These are phyloP conservation scores for Callithrix jacchus DNA, from an alignment of 2,113 vertebrate genomes.

Conservation along the genomic window DNA sequence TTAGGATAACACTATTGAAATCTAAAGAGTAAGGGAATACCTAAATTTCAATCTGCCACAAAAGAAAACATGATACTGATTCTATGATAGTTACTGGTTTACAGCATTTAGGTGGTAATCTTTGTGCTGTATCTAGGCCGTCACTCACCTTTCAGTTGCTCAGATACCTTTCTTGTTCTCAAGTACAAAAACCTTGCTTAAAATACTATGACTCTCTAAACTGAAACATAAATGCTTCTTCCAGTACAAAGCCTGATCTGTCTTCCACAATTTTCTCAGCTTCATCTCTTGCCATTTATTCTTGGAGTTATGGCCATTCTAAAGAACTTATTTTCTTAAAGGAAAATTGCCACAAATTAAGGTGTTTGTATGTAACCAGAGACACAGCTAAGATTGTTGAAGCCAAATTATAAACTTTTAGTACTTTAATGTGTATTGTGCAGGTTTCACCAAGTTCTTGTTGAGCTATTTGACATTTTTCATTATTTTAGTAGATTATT, in stretches of 20 bases:
- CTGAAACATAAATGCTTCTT: neutral
- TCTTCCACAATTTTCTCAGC: neutral
- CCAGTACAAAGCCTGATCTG: neutral
- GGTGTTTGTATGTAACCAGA: neutral
- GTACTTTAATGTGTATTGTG: neutral
- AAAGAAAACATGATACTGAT: neutral
- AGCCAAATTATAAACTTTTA: neutral
- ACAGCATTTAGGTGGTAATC: neutral
- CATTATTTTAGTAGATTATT: neutral
- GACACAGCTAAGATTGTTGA: conserved; percentile 20
- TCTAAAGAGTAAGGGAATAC: neutral
- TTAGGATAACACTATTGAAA: neutral
- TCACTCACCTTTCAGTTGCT: neutral
- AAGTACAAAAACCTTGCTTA: neutral
- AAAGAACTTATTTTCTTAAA: neutral
- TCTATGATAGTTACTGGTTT: neutral
- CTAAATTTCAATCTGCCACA: neutral
- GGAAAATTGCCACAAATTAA: neutral
- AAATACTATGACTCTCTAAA: neutral
- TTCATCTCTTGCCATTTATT: neutral
- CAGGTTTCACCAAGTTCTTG: neutral
- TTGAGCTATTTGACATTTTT: neutral
- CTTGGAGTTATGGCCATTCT: neutral
- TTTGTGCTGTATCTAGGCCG: neutral
- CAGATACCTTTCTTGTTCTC: neutral